A percentile compares a stretch with the other conserved stretches of the same genome.
These are phyloP conservation scores for Macaria liturata DNA, from an alignment of 2,888 invertebrate genomes.

Conservation along the genomic window DNA sequence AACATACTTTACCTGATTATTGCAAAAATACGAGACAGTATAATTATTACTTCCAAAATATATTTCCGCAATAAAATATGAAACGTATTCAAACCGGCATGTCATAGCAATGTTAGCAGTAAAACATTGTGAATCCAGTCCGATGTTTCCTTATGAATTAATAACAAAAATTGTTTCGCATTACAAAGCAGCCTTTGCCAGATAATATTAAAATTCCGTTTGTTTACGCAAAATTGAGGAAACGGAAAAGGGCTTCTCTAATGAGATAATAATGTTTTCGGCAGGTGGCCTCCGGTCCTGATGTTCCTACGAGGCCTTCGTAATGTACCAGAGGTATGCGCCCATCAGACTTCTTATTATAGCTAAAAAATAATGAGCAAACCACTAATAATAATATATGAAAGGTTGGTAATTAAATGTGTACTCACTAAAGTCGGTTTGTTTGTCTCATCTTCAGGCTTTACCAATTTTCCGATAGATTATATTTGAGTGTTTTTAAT, in stretches of 20 bases:
- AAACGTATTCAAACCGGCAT: slow-evolving; percentile 7
- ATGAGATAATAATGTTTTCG: slow-evolving; percentile 71
- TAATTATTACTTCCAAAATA: no score
- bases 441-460: no score
- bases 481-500: no score
- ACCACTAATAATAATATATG: no score
- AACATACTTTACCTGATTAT: no score
- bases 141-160: slow-evolving; percentile 34
- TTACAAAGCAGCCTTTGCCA: slow-evolving; percentile 49
- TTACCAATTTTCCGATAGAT: no score
- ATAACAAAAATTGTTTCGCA: slow-evolving; percentile 48
- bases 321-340: background rate
- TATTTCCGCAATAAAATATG: no score
- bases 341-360: no score
- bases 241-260: slow-evolving; percentile 61
- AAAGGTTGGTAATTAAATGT: no score
- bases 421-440: no score
- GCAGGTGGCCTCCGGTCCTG: slow-evolving; percentile 26
- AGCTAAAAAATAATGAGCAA: no score
- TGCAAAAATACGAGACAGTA: no score
- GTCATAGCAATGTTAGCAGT: slow-evolving; percentile 11
- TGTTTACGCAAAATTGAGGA: slow-evolving; percentile 65
- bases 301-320: slow-evolving; percentile 21
- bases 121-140: slow-evolving; percentile 18
- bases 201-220: slow-evolving; percentile 68